Percentiles rank a stretch among this genome's conserved stretches.
phyloP scores from a whole-genome alignment of 2,888 invertebrate genomes.

The Scaptomyza reducta region DNA sequence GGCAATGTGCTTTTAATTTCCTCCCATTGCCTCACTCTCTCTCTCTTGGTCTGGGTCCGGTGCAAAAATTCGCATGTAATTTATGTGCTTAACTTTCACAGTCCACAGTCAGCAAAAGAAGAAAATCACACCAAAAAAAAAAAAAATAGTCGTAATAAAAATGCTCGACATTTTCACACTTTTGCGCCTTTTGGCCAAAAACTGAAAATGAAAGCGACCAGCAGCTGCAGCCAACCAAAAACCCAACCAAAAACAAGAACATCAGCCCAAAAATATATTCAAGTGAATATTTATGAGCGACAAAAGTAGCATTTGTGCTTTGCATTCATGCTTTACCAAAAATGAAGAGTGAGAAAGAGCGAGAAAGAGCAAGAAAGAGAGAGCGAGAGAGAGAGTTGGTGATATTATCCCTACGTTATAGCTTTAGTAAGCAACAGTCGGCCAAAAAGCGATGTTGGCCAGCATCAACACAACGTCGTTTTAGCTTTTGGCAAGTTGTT shows the following conservation, averaged over 20 bases:
- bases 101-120: slow-evolving; percentile 46
- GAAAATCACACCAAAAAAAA: neutral
- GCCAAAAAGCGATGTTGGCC: slow-evolving; percentile 41
- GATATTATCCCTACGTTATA: slow-evolving; percentile 32
- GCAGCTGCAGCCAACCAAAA: slow-evolving; percentile 17
- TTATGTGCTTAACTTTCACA: slow-evolving; percentile 78
- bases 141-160: slow-evolving; percentile 67
- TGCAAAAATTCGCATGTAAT: slow-evolving; percentile 59
- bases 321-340: slow-evolving; percentile 62
- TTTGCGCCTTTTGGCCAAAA: slow-evolving; percentile 68
- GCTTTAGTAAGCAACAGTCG: slow-evolving; percentile 66
- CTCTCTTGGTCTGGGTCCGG: neutral
- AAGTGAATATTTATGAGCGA: slow-evolving; percentile 82
- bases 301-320: slow-evolving; percentile 79
- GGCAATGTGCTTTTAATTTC: slow-evolving; percentile 74
- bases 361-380: neutral
- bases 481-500: slow-evolving; percentile 51
- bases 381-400: neutral
- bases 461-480: slow-evolving; percentile 58
- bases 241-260: slow-evolving; percentile 23
- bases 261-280: slow-evolving; percentile 61
- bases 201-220: slow-evolving; percentile 62
- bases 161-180: slow-evolving; percentile 72
- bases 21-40: neutral
- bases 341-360: slow-evolving; percentile 22